phyloP scores from a whole-genome alignment of 35 echinoderm and acorn worm genomes.

The Diadema setosum region DNA sequence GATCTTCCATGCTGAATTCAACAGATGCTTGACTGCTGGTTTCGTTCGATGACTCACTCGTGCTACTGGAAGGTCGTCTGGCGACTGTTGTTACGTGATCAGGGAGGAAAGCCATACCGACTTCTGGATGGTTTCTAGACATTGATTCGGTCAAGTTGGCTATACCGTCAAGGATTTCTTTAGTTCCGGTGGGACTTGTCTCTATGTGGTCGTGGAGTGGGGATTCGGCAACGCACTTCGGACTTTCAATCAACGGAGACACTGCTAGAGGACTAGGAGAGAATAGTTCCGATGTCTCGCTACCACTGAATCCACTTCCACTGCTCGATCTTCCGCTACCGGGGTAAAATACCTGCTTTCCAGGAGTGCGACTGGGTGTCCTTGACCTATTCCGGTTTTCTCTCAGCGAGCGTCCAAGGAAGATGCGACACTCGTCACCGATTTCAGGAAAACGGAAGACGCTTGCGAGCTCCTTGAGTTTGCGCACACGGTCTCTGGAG shows the following conservation, averaged over 20 bases:
- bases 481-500: slow-evolving; percentile 45
- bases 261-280: neutral
- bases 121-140: neutral
- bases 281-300: neutral
- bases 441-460: slow-evolving; percentile 46
- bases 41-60: slow-evolving; percentile 42
- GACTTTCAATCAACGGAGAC: neutral
- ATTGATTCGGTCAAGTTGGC: neutral
- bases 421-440: slow-evolving; percentile 28
- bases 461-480: slow-evolving; percentile 49
- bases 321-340: slow-evolving; percentile 11
- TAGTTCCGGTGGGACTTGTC: neutral
- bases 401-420: slow-evolving; percentile 18
- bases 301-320: slow-evolving; percentile 6
- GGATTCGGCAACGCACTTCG: neutral
- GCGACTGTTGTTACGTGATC: neutral
- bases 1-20: slow-evolving; percentile 34
- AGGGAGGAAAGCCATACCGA: neutral
- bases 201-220: neutral
- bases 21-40: neutral
- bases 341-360: neutral
- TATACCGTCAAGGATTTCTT: neutral
- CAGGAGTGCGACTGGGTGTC: neutral
- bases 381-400: slow-evolving; percentile 32
- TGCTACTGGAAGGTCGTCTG: neutral